Percentiles rank a stretch among this genome's conserved stretches.
Evolutionary conservation across 2,888 invertebrate genomes (phyloP).

Genomic region (Lordiphosa andalusiaca): DNA sequence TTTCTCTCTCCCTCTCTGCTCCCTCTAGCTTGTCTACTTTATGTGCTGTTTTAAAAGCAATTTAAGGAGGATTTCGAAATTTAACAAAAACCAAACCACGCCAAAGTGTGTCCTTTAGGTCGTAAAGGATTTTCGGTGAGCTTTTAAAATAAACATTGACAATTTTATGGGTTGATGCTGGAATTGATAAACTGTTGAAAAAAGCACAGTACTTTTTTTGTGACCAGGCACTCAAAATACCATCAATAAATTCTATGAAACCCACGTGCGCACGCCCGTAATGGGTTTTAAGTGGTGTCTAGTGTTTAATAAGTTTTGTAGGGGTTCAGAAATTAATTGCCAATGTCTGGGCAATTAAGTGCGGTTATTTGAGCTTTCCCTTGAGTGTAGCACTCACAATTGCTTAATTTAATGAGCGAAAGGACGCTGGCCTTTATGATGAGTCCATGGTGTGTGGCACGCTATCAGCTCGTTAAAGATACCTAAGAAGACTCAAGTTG

Average conservation of each 20-base stretch:
- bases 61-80: conserved; percentile 44
- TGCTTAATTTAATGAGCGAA: conserved; percentile 38
- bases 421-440: not conserved
- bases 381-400: conserved; percentile 32
- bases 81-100: conserved; percentile 16
- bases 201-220: conserved; percentile 6
- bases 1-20: not conserved
- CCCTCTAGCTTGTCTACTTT: conserved; percentile 24
- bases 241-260: conserved; percentile 37
- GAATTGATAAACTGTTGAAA: conserved; percentile 22
- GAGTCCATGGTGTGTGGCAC: conserved; percentile 35
- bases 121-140: conserved; percentile 29
- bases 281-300: conserved; percentile 13
- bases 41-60: conserved; percentile 46
- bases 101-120: conserved; percentile 7
- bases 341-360: conserved; percentile 18
- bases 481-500: conserved; percentile 34
- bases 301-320: not conserved
- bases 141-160: conserved; percentile 31
- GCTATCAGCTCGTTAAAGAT: conserved; percentile 54
- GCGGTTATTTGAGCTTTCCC: conserved; percentile 20
- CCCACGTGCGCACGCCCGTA: not conserved
- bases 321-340: conserved; percentile 23
- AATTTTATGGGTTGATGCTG: conserved; percentile 32
- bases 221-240: conserved; percentile 34